Conservation (phyloP, 2,113 vertebrate species). For the Thalassoma bifasciatum region DNA sequence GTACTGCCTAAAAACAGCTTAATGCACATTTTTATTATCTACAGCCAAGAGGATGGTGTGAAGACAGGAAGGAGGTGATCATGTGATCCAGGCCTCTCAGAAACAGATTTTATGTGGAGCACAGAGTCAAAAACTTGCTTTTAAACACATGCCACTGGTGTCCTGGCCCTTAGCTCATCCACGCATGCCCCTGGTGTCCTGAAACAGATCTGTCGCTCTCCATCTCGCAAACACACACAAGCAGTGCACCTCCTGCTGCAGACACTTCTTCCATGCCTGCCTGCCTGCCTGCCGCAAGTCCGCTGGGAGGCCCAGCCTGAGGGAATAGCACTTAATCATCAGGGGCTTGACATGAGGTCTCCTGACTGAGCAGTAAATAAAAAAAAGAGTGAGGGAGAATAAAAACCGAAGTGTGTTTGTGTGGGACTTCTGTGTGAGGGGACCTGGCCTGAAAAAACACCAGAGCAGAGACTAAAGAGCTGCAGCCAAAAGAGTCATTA, state of each 20-base stretch:
- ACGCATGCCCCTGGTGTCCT: constrained; percentile 34
- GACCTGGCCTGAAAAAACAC: background rate
- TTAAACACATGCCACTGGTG: constrained; percentile 4
- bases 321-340: constrained; percentile 50
- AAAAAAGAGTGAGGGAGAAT: background rate
- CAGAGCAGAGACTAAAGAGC: constrained; percentile 16
- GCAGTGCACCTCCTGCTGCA: constrained; percentile 14
- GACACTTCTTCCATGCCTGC: constrained; percentile 17
- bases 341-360: constrained; percentile 25
- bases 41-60: constrained; percentile 11
- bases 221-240: constrained; percentile 6
- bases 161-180: constrained; percentile 28
- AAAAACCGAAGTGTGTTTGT: background rate
- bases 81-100: background rate
- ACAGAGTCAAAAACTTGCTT: background rate
- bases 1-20: constrained; percentile 17
- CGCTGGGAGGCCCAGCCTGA: constrained; percentile 23
- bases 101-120: background rate
- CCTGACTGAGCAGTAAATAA: constrained; percentile 27
- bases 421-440: constrained; percentile 4
- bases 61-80: background rate
- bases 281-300: constrained; percentile 33
- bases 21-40: constrained; percentile 19
- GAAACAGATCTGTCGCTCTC: constrained; percentile 45
- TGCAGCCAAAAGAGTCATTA: constrained; percentile 22